phyloP scores from a whole-genome alignment of 64 coral and sea anemone species.

The Montipora sp. region DNA sequence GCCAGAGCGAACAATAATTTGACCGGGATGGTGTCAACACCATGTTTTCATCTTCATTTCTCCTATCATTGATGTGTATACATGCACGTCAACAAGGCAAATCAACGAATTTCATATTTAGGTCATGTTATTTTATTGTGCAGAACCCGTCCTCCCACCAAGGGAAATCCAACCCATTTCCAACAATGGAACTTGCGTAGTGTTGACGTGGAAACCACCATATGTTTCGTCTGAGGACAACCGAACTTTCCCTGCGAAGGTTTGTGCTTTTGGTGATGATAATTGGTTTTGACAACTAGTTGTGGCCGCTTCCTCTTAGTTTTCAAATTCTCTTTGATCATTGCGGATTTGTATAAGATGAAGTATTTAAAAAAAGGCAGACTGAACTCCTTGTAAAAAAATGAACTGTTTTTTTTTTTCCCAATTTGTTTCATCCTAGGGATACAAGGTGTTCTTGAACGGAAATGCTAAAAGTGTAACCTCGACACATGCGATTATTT shows the following conservation, averaged over 20 bases:
- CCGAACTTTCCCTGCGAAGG: slow-evolving; percentile 52
- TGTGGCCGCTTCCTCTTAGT: background rate
- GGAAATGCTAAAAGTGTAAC: background rate
- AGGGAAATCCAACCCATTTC: background rate
- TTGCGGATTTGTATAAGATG: no score
- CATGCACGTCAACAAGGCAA: no score
- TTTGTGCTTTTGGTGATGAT: background rate
- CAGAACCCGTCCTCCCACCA: slow-evolving; percentile 52
- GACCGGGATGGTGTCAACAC: no score
- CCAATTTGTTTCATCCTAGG: background rate
- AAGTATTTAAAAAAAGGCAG: no score
- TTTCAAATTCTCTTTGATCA: background rate
- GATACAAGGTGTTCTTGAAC: slow-evolving; percentile 26
- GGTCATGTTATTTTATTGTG: background rate
- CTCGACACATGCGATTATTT: background rate
- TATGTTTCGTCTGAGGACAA: background rate
- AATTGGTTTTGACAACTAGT: no score
- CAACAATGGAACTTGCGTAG: slow-evolving; percentile 36
- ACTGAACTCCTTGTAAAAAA: no score
- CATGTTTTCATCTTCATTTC: no score
- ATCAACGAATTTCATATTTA: no score
- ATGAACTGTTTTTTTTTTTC: no score
- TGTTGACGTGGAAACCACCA: slow-evolving; percentile 30
- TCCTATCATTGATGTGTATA: no score
- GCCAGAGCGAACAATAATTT: no score